These are phyloP conservation scores for Drosophila maculinotata DNA, from an alignment of 2,888 invertebrate species.

Conservation along the genomic window DNA sequence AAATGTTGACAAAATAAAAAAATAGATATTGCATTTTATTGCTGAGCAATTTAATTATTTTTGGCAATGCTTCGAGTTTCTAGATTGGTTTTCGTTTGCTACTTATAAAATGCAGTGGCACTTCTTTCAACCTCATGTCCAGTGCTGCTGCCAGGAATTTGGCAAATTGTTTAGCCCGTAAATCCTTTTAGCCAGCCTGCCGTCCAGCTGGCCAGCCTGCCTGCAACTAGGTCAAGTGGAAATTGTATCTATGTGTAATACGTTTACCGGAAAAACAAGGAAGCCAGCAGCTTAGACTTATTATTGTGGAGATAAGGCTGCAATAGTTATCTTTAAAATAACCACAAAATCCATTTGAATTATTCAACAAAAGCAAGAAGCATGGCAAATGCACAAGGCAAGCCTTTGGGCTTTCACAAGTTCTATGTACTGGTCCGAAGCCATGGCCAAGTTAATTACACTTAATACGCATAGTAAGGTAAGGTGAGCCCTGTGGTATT, in stretches of 20 bases:
- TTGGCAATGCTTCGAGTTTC: constrained; percentile 23
- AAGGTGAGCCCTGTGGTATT: constrained; percentile 1
- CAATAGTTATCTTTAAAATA: constrained; percentile 71
- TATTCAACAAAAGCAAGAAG: constrained; percentile 54
- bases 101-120: constrained; percentile 5
- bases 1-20: neutral
- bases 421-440: constrained; percentile 4
- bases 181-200: constrained; percentile 53
- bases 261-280: constrained; percentile 45
- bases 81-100: constrained; percentile 41
- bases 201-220: constrained; percentile 2
- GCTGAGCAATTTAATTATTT: constrained; percentile 37
- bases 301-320: constrained; percentile 53
- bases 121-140: too few relatives aligned
- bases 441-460: constrained; percentile 75
- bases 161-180: constrained; percentile 50
- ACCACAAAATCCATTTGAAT: constrained; percentile 76
- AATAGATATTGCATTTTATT: constrained; percentile 21
- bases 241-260: constrained; percentile 57
- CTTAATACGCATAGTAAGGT: constrained; percentile 70
- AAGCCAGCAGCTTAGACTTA: constrained; percentile 54
- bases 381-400: constrained; percentile 6
- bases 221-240: constrained; percentile 71
- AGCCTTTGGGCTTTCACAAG: constrained; percentile 4
- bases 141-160: constrained; percentile 34